These are phyloP conservation scores for Serinus canaria DNA, from an alignment of 2,113 vertebrate species.

Conservation along the genomic window DNA sequence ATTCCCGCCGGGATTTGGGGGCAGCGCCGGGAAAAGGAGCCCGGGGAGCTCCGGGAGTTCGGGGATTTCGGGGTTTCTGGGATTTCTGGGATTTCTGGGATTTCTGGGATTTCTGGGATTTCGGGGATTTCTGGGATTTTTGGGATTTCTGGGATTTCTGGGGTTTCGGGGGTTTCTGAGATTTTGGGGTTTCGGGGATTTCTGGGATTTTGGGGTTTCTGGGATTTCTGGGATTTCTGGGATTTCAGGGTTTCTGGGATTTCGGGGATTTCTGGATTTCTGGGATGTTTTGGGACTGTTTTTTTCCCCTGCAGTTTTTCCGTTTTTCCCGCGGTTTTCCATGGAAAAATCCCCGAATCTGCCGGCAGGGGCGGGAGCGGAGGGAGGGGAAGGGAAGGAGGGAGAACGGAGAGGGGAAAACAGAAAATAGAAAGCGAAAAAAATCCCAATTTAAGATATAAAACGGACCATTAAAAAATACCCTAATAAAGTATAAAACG, in stretches of 20 bases:
- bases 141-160: neutral
- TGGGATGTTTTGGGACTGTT: neutral
- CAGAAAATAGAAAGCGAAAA: neutral
- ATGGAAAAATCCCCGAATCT: neutral
- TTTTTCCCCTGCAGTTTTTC: neutral
- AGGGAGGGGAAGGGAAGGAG: neutral
- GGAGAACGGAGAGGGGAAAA: fast-evolving
- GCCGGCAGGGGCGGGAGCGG: neutral
- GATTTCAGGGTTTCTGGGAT: neutral
- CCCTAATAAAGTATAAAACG: neutral
- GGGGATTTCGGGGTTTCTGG: neutral
- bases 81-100: neutral
- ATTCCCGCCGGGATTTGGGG: neutral
- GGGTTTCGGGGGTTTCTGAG: no score
- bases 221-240: no score
- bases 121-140: neutral
- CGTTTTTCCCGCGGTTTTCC: neutral
- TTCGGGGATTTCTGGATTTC: no score
- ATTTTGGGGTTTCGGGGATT: neutral
- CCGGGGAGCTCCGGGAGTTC: neutral
- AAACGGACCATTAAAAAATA: neutral
- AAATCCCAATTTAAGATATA: neutral
- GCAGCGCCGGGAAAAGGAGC: neutral
- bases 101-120: neutral
- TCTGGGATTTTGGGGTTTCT: neutral